Base-by-base conservation (phyloP, 1,140 invertebrate species). In the Ceratina calcarata region DNA sequence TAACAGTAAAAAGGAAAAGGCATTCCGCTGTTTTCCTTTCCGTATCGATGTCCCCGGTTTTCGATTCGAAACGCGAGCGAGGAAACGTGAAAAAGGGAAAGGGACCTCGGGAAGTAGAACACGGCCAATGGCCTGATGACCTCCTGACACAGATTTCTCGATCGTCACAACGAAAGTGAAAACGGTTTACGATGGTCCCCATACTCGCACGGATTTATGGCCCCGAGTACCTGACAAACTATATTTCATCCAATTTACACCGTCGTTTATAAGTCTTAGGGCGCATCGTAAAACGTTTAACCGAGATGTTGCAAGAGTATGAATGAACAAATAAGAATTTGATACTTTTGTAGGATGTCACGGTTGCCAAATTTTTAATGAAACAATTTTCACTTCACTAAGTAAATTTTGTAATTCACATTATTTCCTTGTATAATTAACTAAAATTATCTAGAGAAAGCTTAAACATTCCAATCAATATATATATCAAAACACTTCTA, bases 131-230 rank as follows among this genome's bases (percentile, higher is more conserved):
- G 88, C 91, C 91, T 85, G 89, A 85, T 92, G 91, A 90, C 91
- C 90, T 87, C 88, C 53, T 92, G 91, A 91, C 91, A 89, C 80
- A 92, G 86, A 92, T 93, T 92, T 90, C 85, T 83, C 87, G 79
- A 78, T 90, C 84, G 85, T 87, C 88, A 88, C 87, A 92, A 92
- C 89, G 92, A 93, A 92, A 93, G 92, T 92, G 92, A 92, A 92
- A 92, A 92, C 78, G 85, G 85, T 87, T 87, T 87, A 86, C 78
- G 58, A 65, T 27, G 60, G 65, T 37, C 32, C 32, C 32, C 32
- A 37, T 37, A 45, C 51, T 24, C 24, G 77, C 61, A 18, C 12
- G 7, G 84, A 90, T 88, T 87, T 86, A 88, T 66, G 76, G 22
- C 45, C 13, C 8, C 16, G 13, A 1, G n/a, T 69, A 78, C n/a